Evolutionary conservation across 2,888 invertebrate species (phyloP).

Genomic region (Eupithecia inturbata): DNA sequence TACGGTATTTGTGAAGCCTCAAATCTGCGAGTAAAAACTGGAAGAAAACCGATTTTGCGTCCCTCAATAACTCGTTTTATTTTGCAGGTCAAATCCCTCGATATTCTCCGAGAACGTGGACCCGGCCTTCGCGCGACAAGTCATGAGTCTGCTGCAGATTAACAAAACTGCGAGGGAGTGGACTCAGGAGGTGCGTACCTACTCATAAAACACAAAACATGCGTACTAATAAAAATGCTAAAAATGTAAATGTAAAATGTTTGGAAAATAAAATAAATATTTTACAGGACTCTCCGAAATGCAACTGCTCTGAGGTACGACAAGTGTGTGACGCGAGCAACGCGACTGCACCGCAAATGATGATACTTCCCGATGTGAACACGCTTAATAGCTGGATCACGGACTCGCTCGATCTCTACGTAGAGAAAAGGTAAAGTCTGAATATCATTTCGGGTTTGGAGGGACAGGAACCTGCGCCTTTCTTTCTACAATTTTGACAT

Average conservation of each 20-base stretch:
- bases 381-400: constrained; percentile 82
- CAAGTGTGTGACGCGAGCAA: constrained; percentile 62
- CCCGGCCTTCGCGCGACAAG: constrained; percentile 56
- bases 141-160: constrained; percentile 54
- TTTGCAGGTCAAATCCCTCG: constrained; percentile 60
- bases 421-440: constrained; percentile 78
- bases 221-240: no score
- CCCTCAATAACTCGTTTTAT: not conserved
- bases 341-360: constrained; percentile 52
- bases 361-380: constrained; percentile 66
- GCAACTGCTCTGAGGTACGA: constrained; percentile 68
- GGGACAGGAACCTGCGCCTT: not conserved
- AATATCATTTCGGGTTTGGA: not conserved
- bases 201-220: no score
- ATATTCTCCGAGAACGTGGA: constrained; percentile 50
- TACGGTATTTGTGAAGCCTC: not conserved
- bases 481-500: not conserved
- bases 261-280: not conserved
- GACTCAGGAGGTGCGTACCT: constrained; percentile 58
- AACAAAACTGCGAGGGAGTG: constrained; percentile 57
- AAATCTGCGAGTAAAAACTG: not conserved
- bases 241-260: no score
- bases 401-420: constrained; percentile 78
- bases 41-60: not conserved
- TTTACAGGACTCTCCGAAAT: constrained; percentile 76